A percentile compares a stretch with the other conserved stretches of the same genome.
Conservation (phyloP, 1,140 invertebrate species). For the Tetramorium alpestre region DNA sequence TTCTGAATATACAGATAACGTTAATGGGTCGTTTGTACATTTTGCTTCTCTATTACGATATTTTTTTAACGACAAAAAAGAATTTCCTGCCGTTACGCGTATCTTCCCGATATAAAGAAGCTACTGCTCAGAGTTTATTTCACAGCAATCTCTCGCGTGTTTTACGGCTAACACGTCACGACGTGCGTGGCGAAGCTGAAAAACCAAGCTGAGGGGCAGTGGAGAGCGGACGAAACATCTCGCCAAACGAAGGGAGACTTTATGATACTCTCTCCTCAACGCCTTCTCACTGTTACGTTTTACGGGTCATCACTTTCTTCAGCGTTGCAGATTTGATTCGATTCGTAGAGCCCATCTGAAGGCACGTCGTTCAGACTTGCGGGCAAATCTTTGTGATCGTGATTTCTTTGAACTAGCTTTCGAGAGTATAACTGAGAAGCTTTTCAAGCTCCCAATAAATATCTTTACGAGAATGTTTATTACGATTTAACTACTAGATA, state of each 20-base stretch:
- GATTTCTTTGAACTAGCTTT: conserved; percentile 38
- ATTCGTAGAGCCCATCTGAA: conserved; percentile 66
- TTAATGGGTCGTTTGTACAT: background rate
- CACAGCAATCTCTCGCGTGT: conserved; percentile 59
- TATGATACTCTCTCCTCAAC: conserved; percentile 72
- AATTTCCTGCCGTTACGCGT: background rate
- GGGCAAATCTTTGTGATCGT: conserved; percentile 45
- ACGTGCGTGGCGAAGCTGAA: conserved; percentile 52
- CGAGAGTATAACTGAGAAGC: background rate
- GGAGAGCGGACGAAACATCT: conserved; percentile 19
- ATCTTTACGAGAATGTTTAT: background rate
- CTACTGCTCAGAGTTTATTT: conserved; percentile 65
- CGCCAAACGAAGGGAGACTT: conserved; percentile 62
- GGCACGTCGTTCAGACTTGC: conserved; percentile 45
- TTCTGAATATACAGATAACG: background rate
- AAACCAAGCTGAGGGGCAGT: background rate
- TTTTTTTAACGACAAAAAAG: background rate
- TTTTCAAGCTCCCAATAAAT: background rate
- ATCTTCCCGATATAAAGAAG: conserved; percentile 45
- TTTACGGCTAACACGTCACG: conserved; percentile 59
- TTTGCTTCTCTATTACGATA: background rate
- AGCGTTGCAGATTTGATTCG: conserved; percentile 74
- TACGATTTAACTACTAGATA: background rate
- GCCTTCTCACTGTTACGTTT: conserved; percentile 70
- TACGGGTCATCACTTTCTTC: conserved; percentile 76